Evolutionary conservation across 2,113 vertebrate genomes (phyloP).

Genomic region (Dipodomys ordii): DNA sequence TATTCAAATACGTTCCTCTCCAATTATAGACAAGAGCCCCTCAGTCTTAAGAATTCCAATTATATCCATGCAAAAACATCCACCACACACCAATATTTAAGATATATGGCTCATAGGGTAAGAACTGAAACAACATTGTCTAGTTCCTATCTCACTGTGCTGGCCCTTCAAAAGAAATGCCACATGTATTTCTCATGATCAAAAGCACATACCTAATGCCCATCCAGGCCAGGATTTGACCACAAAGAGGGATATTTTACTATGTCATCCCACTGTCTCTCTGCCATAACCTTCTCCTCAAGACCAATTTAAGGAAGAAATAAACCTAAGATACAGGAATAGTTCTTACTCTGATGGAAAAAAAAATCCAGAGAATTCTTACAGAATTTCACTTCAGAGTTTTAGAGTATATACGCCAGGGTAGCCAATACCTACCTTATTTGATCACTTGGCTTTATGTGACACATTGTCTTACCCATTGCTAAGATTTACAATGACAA

Average conservation of each 20-base stretch:
- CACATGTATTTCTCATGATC: slow-evolving; percentile 24
- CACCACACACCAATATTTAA: background rate
- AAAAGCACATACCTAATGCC: background rate
- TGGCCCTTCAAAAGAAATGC: background rate
- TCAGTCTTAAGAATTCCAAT: slow-evolving; percentile 48
- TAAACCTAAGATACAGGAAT: background rate
- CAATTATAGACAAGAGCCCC: slow-evolving; percentile 22
- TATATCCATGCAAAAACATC: background rate
- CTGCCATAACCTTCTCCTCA: background rate
- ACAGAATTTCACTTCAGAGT: background rate
- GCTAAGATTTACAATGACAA: background rate
- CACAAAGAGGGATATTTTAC: background rate
- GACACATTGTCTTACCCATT: background rate
- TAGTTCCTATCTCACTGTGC: background rate
- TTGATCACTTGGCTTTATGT: background rate
- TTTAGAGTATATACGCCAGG: background rate
- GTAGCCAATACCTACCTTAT: background rate
- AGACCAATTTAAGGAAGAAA: background rate
- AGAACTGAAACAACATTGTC: background rate
- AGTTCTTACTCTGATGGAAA: background rate
- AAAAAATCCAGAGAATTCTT: background rate
- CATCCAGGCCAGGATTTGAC: background rate
- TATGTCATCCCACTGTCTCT: background rate
- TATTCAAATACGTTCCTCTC: slow-evolving; percentile 41
- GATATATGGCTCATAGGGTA: background rate